Evolutionary conservation across 1,140 invertebrate genomes (phyloP).

Genomic region (Trichogramma pretiosum): DNA sequence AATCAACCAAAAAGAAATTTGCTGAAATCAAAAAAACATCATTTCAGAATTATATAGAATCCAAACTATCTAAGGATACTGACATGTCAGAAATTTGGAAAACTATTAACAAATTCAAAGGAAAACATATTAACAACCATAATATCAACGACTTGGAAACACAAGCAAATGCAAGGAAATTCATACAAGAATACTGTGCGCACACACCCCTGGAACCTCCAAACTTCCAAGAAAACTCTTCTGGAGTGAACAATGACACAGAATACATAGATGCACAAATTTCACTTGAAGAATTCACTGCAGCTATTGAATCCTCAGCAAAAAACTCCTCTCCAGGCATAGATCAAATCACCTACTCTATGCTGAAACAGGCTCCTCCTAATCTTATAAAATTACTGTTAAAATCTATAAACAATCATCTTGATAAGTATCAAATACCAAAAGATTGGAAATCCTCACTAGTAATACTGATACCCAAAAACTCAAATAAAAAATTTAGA

Average conservation of each 20-base stretch:
- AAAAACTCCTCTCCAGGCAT: neutral
- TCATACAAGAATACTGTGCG: neutral
- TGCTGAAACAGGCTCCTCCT: neutral
- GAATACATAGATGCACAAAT: neutral
- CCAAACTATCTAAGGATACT: neutral
- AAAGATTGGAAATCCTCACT: conserved; percentile 5
- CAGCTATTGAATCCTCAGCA: neutral
- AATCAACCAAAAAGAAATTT: neutral
- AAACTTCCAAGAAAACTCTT: neutral
- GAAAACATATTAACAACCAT: neutral
- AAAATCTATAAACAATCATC: neutral
- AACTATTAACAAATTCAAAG: neutral
- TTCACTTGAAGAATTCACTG: neutral
- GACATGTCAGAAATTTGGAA: neutral
- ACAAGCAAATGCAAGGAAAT: neutral
- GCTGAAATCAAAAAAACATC: neutral
- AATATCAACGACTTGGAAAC: neutral
- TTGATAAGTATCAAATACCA: neutral
- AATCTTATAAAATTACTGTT: neutral
- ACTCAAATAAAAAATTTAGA: neutral
- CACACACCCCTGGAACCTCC: neutral
- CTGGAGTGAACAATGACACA: neutral
- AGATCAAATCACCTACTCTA: neutral
- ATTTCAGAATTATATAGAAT: neutral
- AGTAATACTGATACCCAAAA: conserved; percentile 12